Conservation (phyloP, 2,888 invertebrate species). For the Nomada hirtipes region DNA sequence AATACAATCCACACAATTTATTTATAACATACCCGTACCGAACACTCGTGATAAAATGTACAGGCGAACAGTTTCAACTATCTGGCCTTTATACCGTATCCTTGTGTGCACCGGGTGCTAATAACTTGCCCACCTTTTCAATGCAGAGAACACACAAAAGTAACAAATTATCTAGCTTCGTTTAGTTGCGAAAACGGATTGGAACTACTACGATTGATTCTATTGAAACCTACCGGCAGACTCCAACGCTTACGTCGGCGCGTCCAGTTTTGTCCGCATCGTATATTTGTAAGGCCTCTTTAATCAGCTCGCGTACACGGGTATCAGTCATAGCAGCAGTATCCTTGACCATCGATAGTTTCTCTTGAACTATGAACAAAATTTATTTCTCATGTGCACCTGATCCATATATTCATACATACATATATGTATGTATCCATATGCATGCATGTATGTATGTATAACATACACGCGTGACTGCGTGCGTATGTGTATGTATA, state of each 20-base stretch:
- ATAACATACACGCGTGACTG: too few relatives aligned
- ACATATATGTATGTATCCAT: too few relatives aligned
- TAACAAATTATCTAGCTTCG: constrained; percentile 4
- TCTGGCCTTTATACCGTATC: constrained; percentile 91
- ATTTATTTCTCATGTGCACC: not conserved
- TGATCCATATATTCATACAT: not conserved
- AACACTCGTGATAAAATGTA: constrained; percentile 92
- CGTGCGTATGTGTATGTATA: too few relatives aligned
- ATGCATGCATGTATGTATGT: too few relatives aligned
- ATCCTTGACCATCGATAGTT: not conserved
- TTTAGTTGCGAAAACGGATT: not conserved
- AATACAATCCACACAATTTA: too few relatives aligned
- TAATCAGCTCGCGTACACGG: constrained; percentile 87
- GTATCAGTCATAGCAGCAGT: constrained; percentile 83
- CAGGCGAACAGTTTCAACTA: constrained; percentile 94
- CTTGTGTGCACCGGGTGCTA: constrained; percentile 95
- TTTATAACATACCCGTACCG: too few relatives aligned
- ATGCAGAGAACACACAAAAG: not conserved
- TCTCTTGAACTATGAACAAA: constrained; percentile 28
- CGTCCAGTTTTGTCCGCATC: constrained; percentile 98
- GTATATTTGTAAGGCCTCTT: constrained; percentile 89
- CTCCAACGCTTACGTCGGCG: constrained; percentile 97
- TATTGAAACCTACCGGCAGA: constrained; percentile 89
- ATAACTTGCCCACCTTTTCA: constrained; percentile 91
- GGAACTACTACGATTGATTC: not conserved